Evolutionary conservation across 2,888 invertebrate genomes (phyloP).

Genomic region (Oligia strigilis): DNA sequence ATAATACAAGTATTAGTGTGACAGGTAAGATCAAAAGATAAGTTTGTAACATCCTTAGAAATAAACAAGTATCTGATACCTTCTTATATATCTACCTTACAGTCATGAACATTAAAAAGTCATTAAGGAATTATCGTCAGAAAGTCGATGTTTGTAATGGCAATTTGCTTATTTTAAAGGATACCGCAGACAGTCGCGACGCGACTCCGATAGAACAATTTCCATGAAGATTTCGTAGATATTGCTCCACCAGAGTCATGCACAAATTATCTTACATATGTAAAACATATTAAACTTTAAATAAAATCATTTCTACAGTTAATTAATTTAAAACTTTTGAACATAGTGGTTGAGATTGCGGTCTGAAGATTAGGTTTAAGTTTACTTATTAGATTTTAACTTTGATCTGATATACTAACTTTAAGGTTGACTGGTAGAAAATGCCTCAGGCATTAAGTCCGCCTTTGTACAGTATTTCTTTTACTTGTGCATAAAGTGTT

Average conservation of each 20-base stretch:
- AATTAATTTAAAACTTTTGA: slow-evolving; percentile 12
- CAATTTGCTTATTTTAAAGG: neutral
- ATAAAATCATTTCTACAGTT: neutral
- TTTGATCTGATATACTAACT: slow-evolving; percentile 11
- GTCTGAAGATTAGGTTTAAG: slow-evolving; percentile 1
- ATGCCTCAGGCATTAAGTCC: no score
- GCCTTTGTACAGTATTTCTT: neutral
- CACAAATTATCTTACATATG: slow-evolving; percentile 6
- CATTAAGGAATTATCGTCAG: slow-evolving; percentile 24
- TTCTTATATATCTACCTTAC: neutral
- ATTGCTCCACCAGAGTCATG: no score
- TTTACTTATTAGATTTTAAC: slow-evolving; percentile 16
- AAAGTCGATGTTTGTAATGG: slow-evolving; percentile 8
- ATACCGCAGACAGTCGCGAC: neutral
- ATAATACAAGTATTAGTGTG: no score
- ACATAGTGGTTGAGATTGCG: neutral
- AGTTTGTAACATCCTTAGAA: neutral
- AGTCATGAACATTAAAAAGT: slow-evolving; percentile 28
- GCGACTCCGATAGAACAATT: neutral
- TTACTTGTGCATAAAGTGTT: no score
- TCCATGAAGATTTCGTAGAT: neutral
- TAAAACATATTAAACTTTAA: slow-evolving; percentile 1
- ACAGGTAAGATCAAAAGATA: no score
- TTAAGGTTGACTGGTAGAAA: no score
- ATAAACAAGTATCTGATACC: neutral